These are phyloP conservation scores for Caiman crocodilus DNA, from an alignment of 2,797 vertebrate species.

Conservation along the genomic window DNA sequence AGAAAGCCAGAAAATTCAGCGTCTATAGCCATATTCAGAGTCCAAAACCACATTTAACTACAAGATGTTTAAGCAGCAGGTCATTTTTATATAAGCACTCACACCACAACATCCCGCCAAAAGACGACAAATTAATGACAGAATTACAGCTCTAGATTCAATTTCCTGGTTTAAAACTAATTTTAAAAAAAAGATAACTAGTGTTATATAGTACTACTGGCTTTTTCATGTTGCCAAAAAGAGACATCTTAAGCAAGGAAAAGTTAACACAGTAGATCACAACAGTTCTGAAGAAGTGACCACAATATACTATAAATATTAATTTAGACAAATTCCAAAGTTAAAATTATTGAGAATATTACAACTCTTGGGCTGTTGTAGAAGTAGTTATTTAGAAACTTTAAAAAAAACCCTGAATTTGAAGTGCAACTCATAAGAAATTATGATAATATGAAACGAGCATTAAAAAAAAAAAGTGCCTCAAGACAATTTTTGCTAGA, in stretches of 20 bases:
- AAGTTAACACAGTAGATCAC: neutral
- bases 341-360: neutral
- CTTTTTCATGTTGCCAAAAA: neutral
- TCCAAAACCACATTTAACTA: too few species aligned
- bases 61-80: neutral
- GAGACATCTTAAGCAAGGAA: neutral
- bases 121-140: neutral
- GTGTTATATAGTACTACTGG: neutral
- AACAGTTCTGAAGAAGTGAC: neutral
- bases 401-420: neutral
- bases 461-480: neutral
- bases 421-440: rapidly evolving
- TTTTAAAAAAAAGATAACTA: neutral
- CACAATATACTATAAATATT: neutral
- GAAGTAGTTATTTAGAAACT: neutral
- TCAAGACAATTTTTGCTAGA: neutral
- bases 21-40: neutral
- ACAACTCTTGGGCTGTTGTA: neutral
- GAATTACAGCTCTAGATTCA: neutral
- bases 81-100: neutral
- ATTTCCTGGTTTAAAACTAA: neutral
- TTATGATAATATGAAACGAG: neutral
- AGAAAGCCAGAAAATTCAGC: neutral
- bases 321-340: neutral
- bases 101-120: neutral